A percentile compares a stretch with the other conserved stretches of the same genome.
Conservation (phyloP, 2,797 vertebrate genomes). For the Sebastes aleutianus region DNA sequence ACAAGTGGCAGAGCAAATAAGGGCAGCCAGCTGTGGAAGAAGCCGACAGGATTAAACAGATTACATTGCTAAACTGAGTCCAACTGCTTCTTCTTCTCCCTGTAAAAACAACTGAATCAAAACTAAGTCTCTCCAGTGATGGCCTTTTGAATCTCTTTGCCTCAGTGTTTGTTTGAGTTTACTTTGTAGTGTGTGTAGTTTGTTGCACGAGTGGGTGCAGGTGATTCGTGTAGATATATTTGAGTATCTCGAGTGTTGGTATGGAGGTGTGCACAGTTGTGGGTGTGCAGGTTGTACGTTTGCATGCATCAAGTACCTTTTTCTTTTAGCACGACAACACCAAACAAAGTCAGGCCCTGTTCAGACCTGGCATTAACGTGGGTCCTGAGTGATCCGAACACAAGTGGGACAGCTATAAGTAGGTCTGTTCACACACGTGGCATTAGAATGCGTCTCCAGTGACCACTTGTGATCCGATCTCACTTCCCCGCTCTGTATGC, state of each 20-base stretch:
- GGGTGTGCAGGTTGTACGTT: slow-evolving; percentile 20
- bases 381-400: no score
- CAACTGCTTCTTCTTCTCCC: slow-evolving; percentile 52
- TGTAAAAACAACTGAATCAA: slow-evolving; percentile 53
- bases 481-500: no score
- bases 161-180: slow-evolving; percentile 41
- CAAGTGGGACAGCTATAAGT: no score
- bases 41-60: slow-evolving; percentile 52
- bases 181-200: slow-evolving; percentile 17
- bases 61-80: slow-evolving; percentile 51
- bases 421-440: no score
- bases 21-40: slow-evolving; percentile 50
- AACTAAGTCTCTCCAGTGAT: slow-evolving; percentile 18
- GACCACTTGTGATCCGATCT: no score
- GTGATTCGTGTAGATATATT: slow-evolving; percentile 22
- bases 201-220: slow-evolving; percentile 11
- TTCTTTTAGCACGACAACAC: not conserved
- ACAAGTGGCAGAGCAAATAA: slow-evolving; percentile 30
- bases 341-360: not conserved
- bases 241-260: not conserved
- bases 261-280: slow-evolving; percentile 34
- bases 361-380: no score
- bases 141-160: slow-evolving; percentile 20
- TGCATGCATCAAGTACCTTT: not conserved
- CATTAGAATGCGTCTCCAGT: no score